These are phyloP conservation scores for Tribolium castaneum DNA, from an alignment of 1,140 invertebrate species.

Conservation along the genomic window DNA sequence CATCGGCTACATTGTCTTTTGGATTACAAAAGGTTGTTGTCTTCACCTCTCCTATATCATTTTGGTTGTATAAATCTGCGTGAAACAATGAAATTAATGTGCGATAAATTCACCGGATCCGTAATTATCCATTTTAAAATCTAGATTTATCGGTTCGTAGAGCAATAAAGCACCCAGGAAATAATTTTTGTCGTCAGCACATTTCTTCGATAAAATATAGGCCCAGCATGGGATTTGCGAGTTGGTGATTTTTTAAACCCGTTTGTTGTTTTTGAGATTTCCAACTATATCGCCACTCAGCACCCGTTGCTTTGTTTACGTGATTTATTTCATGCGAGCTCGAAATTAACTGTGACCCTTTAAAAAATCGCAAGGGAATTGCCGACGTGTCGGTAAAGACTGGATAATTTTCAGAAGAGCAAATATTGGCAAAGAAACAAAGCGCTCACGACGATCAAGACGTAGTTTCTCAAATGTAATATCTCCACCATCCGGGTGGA, in stretches of 20 bases:
- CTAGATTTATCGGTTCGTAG: slow-evolving; percentile 18
- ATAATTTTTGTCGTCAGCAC: slow-evolving; percentile 17
- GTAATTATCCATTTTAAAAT: slow-evolving; percentile 33
- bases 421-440: background rate
- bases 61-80: slow-evolving; percentile 1
- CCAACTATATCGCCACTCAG: background rate
- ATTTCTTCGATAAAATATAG: slow-evolving; percentile 6
- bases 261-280: background rate
- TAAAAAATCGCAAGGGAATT: too few species aligned
- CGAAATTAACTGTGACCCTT: too few species aligned
- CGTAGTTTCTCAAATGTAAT: background rate
- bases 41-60: slow-evolving; percentile 21
- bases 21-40: slow-evolving; percentile 24
- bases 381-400: background rate
- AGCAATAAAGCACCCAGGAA: background rate
- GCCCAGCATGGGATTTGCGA: slow-evolving; percentile 11
- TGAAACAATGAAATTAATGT: slow-evolving; percentile 21
- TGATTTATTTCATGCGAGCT: background rate
- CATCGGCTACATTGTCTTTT: slow-evolving; percentile 28
- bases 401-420: background rate
- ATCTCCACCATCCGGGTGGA: background rate
- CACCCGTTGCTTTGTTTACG: slow-evolving; percentile 19
- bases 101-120: slow-evolving; percentile 1
- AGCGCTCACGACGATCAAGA: background rate
- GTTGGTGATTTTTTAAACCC: slow-evolving; percentile 1